Evolutionary conservation across 1,140 invertebrate species (phyloP).

Genomic region (Mesaphorura yosii): DNA sequence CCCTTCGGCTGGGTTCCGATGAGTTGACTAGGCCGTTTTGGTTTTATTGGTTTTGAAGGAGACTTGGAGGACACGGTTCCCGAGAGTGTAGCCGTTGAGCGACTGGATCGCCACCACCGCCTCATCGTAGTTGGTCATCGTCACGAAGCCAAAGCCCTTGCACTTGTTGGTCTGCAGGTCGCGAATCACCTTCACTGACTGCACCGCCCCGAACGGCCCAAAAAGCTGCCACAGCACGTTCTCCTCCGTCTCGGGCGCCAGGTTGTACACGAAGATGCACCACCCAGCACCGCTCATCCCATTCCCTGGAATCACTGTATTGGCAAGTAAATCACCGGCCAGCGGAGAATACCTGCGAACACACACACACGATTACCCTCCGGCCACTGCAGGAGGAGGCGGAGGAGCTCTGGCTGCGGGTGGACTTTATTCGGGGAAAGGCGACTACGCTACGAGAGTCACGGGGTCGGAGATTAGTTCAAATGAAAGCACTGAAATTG

Average conservation of each 20-base stretch:
- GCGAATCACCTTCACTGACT: slow-evolving; percentile 94
- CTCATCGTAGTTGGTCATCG: slow-evolving; percentile 99
- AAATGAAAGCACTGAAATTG: too few relatives aligned
- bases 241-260: slow-evolving; percentile 96
- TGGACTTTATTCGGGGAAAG: neutral
- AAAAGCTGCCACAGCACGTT: slow-evolving; percentile 97
- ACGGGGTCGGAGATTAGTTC: slow-evolving; percentile 1
- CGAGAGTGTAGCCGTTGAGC: slow-evolving; percentile 93
- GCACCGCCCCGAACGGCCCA: slow-evolving; percentile 96
- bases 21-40: too few relatives aligned
- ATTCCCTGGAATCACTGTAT: slow-evolving; percentile 70
- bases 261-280: slow-evolving; percentile 98
- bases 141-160: slow-evolving; percentile 99
- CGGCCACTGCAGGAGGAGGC: neutral
- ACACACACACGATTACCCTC: too few relatives aligned
- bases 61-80: slow-evolving; percentile 94
- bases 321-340: slow-evolving; percentile 79
- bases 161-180: slow-evolving; percentile 97
- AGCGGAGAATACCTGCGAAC: slow-evolving; percentile 86
- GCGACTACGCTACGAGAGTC: neutral
- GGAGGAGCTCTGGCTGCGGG: neutral
- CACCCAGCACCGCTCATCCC: slow-evolving; percentile 75
- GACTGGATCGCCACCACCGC: slow-evolving; percentile 94
- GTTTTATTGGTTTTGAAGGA: too few relatives aligned
- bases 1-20: too few relatives aligned